These are phyloP conservation scores for cat (Felis catus) DNA, from an alignment of 2,113 vertebrate genomes.

Conservation along the genomic window F.catus_Fca126_mat1.0 CM031425.1:44017501-44018000, in stretches of 20 bases:
- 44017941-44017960: not conserved
- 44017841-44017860: not conserved
- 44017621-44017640: not conserved
- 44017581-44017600: not conserved
- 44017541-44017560: conserved; percentile 21
- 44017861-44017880: not conserved
- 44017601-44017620: not conserved
- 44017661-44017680: not conserved
- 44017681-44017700: not conserved
- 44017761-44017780: not conserved
- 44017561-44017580: not conserved
- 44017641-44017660: not conserved
- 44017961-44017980: not conserved
- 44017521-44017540: conserved; percentile 16
- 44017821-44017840: not conserved
- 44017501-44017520: not conserved
- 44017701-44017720: not conserved
- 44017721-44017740: not conserved
- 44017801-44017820: not conserved
- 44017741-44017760: not conserved
- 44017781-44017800: not conserved
- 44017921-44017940: not conserved
- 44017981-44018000: not conserved
- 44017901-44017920: not conserved
- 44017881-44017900: not conserved